phyloP scores from a whole-genome alignment of 1,140 invertebrate genomes.

The Drosophila pectinifera region DNA sequence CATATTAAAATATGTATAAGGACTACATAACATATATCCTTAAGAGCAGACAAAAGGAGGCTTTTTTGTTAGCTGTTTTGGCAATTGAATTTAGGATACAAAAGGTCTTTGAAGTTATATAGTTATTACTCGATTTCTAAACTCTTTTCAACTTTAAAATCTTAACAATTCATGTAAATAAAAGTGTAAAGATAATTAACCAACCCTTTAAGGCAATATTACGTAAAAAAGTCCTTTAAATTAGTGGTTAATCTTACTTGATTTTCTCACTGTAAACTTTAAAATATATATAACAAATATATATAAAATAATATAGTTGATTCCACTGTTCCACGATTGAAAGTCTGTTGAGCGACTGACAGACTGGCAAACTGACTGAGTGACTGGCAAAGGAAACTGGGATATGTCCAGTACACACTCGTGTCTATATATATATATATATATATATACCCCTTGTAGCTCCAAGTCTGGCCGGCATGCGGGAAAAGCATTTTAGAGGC shows the following conservation, averaged over 20 bases:
- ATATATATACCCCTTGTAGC: background rate
- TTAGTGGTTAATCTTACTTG: background rate
- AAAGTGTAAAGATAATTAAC: background rate
- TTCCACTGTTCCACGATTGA: constrained; percentile 49
- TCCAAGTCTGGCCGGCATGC: constrained; percentile 41
- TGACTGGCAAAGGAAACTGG: constrained; percentile 19
- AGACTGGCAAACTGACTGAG: constrained; percentile 13
- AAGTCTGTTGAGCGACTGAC: constrained; percentile 53
- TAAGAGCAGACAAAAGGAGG: too few species aligned
- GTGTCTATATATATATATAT: background rate
- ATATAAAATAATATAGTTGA: background rate
- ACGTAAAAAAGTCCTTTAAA: background rate
- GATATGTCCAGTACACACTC: constrained; percentile 29
- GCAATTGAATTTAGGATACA: too few species aligned
- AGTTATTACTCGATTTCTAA: background rate
- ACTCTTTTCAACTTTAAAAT: background rate
- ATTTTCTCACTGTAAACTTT: background rate
- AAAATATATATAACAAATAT: too few species aligned
- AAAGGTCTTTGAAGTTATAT: background rate
- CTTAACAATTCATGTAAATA: background rate
- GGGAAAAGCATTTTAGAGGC: constrained; percentile 55
- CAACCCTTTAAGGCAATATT: too few species aligned
- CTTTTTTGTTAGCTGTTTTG: too few species aligned
- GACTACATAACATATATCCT: too few species aligned
- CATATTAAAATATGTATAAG: too few species aligned